Base-by-base conservation (phyloP, 2,888 invertebrate species). In the Therioaphis trifolii region DNA sequence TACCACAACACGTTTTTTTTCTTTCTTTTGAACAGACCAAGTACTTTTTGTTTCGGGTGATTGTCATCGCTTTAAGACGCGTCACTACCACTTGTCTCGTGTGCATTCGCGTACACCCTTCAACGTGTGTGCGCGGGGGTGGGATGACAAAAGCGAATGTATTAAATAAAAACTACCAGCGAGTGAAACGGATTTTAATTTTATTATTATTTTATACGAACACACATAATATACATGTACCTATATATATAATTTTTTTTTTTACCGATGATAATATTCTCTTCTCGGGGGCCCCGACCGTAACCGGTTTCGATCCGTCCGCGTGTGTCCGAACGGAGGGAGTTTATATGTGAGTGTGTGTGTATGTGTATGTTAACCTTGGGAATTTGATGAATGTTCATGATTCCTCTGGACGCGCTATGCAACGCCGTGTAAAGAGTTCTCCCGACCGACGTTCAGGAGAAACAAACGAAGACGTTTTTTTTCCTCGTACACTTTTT, bases 311-410 rank as follows among this genome's bases (percentile, higher is more conserved):
- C 69, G 43, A 79, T 79, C 55, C 78, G 66, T 68, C 66, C 66
- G 66, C 77, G 66, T 66, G 77, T 49, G 78, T 78, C 68, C 78
- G 78, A 69, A 79, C 68, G 27, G 68, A 79, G 78, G 68, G 68
- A 68, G 72, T 35, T 43, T 4, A 63, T n/a, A 66, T 66, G 24
- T 46, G 46, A 2, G 52, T 58, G 21, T 55, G 77, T 46, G 29
- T 43, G 21, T 52, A 40, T 40, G 52, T 68, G 27, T 69, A 24
- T 27, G 72, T 74, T 82, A 82, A 74, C 82, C 82, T 82, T 82
- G 82, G 52, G 82, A 82, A 82, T 82, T 82, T 82, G 82, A 82
- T 82, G 82, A 82, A 82, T 82, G 82, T 82, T 82, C 78, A 69
- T 66, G 82, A 74, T 82, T 82, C 63, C 74, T 82, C 72, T 27